Conservation (phyloP, 1,140 invertebrate genomes). For the Zaprionus davidi region DNA sequence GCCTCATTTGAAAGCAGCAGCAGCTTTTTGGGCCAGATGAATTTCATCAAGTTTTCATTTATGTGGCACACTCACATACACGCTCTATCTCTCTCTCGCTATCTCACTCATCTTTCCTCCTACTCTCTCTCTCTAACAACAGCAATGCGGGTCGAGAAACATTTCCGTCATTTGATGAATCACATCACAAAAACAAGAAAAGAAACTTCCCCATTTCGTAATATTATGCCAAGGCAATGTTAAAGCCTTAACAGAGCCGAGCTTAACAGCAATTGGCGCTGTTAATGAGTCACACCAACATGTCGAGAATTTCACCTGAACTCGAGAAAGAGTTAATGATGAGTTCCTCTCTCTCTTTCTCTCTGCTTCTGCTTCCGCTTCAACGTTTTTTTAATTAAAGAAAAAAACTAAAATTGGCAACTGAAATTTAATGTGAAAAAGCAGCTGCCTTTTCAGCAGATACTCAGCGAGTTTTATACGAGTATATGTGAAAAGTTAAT, state of each 20-base stretch:
- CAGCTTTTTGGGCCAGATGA: constrained; percentile 27
- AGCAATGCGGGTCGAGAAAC: not conserved
- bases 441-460: constrained; percentile 24
- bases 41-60: constrained; percentile 26
- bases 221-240: not conserved
- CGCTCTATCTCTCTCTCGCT: not conserved
- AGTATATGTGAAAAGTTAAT: constrained; percentile 9
- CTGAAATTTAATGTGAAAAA: constrained; percentile 45
- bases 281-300: constrained; percentile 39
- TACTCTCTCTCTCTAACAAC: not conserved
- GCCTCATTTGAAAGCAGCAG: constrained; percentile 6
- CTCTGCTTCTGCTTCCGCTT: constrained; percentile 1
- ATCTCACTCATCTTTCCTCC: not conserved
- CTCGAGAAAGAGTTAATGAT: not conserved
- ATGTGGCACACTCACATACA: constrained; percentile 13
- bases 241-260: not conserved
- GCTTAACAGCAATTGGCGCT: constrained; percentile 10
- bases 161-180: constrained; percentile 12
- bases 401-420: constrained; percentile 48
- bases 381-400: constrained; percentile 51
- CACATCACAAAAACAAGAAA: not conserved
- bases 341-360: not conserved
- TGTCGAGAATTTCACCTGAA: constrained; percentile 9
- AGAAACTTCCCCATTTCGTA: constrained; percentile 2
- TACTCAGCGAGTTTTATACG: not conserved